Base-by-base conservation (phyloP, 2,113 vertebrate genomes). In the Ciconia boyciana region DNA sequence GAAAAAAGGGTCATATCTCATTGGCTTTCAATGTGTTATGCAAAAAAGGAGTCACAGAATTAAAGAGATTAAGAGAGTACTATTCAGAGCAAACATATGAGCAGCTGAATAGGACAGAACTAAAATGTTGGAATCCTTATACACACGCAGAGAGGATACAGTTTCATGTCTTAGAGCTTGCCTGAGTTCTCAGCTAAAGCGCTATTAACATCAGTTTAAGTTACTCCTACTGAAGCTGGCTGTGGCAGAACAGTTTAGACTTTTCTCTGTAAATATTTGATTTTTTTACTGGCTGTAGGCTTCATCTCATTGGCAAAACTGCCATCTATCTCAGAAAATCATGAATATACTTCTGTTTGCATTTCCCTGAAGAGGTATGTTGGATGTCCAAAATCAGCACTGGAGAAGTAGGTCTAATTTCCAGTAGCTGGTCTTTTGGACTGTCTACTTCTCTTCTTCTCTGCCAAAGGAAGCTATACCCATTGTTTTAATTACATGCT, bases 11-110 rank as follows among this genome's bases (percentile, higher is more conserved):
- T 80, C 55, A 70, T 54, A 68, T 48, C 10, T 29, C 11, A 11
- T 66, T 83, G 49, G 6, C 26, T 94, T 94, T 91, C 76, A 88
- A 88, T 77, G 54, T 89, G 72, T 85, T 95, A 92, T 92, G 51
- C 41, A 84, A 71, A 58, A 28, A 74, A 41, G 7, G 55, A 43
- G 10, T 72, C 25, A 57, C 65, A 87, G 18, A 83, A 39, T 52
- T 85, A 78, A 74, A 82, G 54, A 75, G 26, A 75, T 76, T 69
- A 21, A 72, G 61, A 32, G 26, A 55, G 13, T 34, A 71, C 16
- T 71, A 57, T 55, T 70, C 39, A 83, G 25, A 85, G 34, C 3
- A 79, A 81, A 82, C 68, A 31, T 36, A 12, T 26, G 21, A 82
- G 24, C 26, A 61, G 34, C 52, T 65, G 72, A 76, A 80, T 55